Percentiles rank a stretch among this genome's conserved stretches.
phyloP scores from a whole-genome alignment of 2,113 vertebrate species.

The Melanocharis versteri region DNA sequence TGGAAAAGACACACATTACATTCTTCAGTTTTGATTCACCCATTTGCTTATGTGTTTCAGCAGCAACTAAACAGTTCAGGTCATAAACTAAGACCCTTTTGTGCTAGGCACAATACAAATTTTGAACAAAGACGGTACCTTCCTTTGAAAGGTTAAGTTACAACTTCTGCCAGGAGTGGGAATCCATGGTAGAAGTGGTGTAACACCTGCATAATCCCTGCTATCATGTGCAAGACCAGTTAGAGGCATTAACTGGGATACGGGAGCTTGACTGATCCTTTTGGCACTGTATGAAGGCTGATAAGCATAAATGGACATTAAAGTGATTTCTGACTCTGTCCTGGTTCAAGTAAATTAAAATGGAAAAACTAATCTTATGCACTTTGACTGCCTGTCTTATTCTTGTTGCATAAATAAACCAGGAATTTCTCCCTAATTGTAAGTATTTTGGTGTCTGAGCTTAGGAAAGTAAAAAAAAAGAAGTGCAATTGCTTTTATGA shows the following conservation, averaged over 20 bases:
- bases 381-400: not conserved
- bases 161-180: not conserved
- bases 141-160: not conserved
- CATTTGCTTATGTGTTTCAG: not conserved
- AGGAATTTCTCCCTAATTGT: not conserved
- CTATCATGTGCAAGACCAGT: not conserved
- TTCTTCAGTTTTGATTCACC: not conserved
- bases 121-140: not conserved
- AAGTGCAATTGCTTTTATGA: not conserved
- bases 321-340: not conserved
- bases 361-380: not conserved
- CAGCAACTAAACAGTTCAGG: not conserved
- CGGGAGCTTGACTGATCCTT: not conserved
- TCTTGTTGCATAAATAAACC: not conserved
- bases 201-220: not conserved
- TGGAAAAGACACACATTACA: not conserved
- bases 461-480: not conserved
- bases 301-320: not conserved
- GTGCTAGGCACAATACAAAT: not conserved
- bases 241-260: not conserved
- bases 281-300: not conserved
- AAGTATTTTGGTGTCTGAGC: not conserved
- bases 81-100: not conserved
- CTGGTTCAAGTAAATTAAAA: not conserved
- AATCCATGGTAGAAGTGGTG: not conserved